Evolutionary conservation across 37 sponge, comb jelly and placozoan genomes (phyloP).

Genomic region (Geodia barretti): DNA sequence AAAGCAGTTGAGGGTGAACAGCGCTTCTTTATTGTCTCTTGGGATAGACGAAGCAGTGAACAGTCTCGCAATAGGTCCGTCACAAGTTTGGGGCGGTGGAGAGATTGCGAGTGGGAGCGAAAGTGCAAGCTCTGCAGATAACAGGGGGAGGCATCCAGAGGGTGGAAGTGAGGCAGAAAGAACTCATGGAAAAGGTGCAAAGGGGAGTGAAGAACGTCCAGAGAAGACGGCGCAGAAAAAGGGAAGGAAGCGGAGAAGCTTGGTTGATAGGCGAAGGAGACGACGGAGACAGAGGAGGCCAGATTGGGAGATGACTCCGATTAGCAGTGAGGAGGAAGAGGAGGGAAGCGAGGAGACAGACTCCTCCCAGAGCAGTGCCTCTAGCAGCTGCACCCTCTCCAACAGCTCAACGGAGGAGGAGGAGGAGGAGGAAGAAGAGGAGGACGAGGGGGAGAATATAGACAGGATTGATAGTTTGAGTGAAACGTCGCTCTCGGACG

Average conservation of each 20-base stretch:
- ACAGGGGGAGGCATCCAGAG: background rate
- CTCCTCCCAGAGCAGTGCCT: slow-evolving; percentile 12
- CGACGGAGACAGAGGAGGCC: background rate
- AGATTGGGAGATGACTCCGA: background rate
- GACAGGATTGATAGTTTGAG: background rate
- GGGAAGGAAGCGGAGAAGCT: background rate
- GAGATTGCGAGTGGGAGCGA: background rate
- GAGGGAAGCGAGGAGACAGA: background rate
- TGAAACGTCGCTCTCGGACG: background rate
- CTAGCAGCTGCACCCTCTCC: background rate
- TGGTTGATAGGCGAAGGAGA: background rate
- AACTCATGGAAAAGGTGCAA: background rate
- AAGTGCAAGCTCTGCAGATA: background rate
- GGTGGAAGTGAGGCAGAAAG: background rate
- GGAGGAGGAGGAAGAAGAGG: slow-evolving; percentile 22
- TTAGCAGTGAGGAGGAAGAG: slow-evolving; percentile 19
- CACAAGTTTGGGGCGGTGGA: background rate
- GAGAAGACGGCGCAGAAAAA: background rate
- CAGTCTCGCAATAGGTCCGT: background rate
- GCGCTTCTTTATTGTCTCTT: background rate
- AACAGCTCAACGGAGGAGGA: slow-evolving; percentile 34
- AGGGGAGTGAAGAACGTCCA: background rate
- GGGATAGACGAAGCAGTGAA: background rate
- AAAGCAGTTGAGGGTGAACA: background rate
- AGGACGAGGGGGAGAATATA: slow-evolving; percentile 5